These are phyloP conservation scores for Xenentodon cancila DNA, from an alignment of 2,797 vertebrate species.

Conservation along the genomic window DNA sequence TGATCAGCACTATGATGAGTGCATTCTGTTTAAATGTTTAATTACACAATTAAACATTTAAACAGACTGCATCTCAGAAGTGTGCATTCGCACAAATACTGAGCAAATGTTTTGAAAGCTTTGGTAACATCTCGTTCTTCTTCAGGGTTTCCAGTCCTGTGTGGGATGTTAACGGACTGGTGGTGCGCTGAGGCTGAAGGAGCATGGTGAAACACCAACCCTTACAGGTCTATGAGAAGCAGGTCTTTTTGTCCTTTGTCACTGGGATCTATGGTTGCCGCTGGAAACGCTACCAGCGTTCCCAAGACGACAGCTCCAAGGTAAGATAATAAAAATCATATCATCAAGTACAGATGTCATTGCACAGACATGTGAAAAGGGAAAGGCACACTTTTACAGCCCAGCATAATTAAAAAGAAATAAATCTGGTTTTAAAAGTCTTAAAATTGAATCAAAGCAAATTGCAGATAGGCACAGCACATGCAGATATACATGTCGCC, in stretches of 20 bases:
- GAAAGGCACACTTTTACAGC: background rate
- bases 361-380: background rate
- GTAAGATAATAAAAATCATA: constrained; percentile 72
- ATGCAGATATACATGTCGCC: no score
- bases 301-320: constrained; percentile 95
- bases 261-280: constrained; percentile 98
- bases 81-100: background rate
- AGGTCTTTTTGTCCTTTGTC: constrained; percentile 96
- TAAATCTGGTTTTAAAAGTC: no score
- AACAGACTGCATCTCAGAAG: no score
- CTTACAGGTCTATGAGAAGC: constrained; percentile 98
- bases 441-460: no score
- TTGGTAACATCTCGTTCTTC: constrained; percentile 31
- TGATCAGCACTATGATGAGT: constrained; percentile 16
- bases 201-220: constrained; percentile 99
- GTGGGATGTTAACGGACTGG: constrained; percentile 86
- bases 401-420: no score
- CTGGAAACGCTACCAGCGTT: constrained; percentile 99
- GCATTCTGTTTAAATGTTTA: constrained; percentile 9
- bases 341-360: background rate
- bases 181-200: constrained; percentile 80
- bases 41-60: no score
- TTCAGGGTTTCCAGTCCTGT: constrained; percentile 78
- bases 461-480: no score
- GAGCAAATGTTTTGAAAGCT: background rate